Evolutionary conservation across 2,797 vertebrate genomes (phyloP).

Genomic region (Hyperoplus lanceolatus): DNA sequence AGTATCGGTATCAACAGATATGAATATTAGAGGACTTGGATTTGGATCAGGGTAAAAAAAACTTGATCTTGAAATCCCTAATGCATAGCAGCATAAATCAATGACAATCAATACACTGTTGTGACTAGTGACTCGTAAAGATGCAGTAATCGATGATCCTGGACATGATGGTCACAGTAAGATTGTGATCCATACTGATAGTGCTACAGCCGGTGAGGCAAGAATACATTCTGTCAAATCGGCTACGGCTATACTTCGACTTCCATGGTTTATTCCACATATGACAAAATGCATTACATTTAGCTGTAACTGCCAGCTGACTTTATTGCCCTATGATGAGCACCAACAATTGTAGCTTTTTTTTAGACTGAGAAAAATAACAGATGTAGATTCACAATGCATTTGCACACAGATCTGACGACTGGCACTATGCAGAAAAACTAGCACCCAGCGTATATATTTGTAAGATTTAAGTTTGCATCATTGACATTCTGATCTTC

Average conservation of each 20-base stretch:
- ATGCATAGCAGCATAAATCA: constrained; percentile 29
- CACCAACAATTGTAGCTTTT: background rate
- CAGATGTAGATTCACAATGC: background rate
- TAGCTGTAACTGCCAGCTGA: background rate
- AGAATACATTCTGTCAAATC: background rate
- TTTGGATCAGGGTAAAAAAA: background rate
- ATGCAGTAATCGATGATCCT: constrained; percentile 13
- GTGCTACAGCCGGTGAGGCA: background rate
- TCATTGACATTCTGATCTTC: background rate
- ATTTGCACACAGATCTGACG: background rate
- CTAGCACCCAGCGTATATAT: background rate
- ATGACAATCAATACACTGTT: constrained; percentile 9
- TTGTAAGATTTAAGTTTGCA: background rate
- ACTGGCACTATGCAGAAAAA: background rate
- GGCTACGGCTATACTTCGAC: background rate
- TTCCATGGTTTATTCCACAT: background rate
- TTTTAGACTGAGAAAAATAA: background rate
- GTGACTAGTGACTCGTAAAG: constrained; percentile 23
- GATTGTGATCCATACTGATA: constrained; percentile 12
- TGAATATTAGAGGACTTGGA: too few species aligned
- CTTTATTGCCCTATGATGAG: background rate
- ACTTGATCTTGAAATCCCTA: background rate
- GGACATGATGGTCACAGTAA: constrained; percentile 3
- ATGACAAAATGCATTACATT: background rate
- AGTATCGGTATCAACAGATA: background rate